Conservation (phyloP, 2,888 invertebrate species). For the Nipponacmea schrenckii region DNA sequence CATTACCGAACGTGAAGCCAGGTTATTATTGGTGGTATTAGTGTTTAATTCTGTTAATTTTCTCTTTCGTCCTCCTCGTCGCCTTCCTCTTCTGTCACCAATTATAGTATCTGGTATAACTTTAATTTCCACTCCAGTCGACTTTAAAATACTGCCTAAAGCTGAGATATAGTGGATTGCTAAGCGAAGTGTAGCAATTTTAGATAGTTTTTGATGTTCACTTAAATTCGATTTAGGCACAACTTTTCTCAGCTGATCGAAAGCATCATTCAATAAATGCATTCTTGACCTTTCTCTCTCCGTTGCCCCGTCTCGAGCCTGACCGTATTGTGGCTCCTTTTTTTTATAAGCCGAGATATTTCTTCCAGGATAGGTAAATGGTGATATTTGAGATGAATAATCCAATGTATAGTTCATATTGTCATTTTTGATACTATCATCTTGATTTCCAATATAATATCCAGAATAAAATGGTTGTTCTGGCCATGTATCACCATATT, state of each 20-base stretch:
- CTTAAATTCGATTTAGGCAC: slow-evolving; percentile 64
- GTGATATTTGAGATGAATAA: not conserved
- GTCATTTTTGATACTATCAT: not conserved
- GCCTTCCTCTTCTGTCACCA: slow-evolving; percentile 49
- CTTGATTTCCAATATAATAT: not conserved
- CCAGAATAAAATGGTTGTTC: slow-evolving; percentile 2
- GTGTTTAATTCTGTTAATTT: slow-evolving; percentile 18
- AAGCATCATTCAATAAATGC: slow-evolving; percentile 67
- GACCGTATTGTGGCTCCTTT: slow-evolving; percentile 31
- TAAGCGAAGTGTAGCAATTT: slow-evolving; percentile 66
- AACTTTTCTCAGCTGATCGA: slow-evolving; percentile 64
- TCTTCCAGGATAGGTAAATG: not conserved
- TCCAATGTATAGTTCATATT: not conserved
- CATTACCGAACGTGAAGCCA: not conserved
- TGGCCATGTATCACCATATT: not conserved
- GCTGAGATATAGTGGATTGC: slow-evolving; percentile 67
- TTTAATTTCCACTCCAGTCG: slow-evolving; percentile 53
- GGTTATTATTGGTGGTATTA: not conserved
- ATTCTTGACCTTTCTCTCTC: slow-evolving; percentile 65
- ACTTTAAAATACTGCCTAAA: slow-evolving; percentile 51
- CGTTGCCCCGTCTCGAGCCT: slow-evolving; percentile 53
- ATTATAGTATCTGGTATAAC: slow-evolving; percentile 43
- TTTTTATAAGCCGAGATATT: slow-evolving; percentile 9
- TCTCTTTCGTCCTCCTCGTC: slow-evolving; percentile 42
- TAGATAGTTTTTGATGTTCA: slow-evolving; percentile 67